Percentiles rank a stretch among this genome's conserved stretches.
phyloP scores from a whole-genome alignment of 1,140 invertebrate species.

The Drosophila grimshawi region DNA sequence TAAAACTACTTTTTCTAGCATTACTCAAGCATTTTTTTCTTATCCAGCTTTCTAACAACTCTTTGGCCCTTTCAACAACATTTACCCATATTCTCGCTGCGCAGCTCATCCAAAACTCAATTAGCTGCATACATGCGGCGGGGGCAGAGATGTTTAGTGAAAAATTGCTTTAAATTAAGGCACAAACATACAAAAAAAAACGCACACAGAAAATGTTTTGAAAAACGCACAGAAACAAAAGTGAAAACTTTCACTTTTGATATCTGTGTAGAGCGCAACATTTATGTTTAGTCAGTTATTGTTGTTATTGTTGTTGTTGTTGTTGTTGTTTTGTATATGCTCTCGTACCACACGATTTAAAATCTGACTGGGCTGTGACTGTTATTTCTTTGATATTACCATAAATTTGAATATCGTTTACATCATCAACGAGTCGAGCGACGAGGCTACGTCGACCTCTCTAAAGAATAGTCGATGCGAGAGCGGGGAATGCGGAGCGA shows the following conservation, averaged over 20 bases:
- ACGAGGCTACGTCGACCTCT: slow-evolving; percentile 17
- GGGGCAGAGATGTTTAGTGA: slow-evolving; percentile 38
- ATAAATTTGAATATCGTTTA: slow-evolving; percentile 72
- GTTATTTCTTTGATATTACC: slow-evolving; percentile 59
- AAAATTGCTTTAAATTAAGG: slow-evolving; percentile 54
- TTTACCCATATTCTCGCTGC: not conserved
- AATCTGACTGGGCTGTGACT: slow-evolving; percentile 47
- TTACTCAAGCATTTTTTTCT: too few species aligned
- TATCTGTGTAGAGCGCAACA: slow-evolving; percentile 54
- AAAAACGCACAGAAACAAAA: slow-evolving; percentile 60
- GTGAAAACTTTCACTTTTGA: slow-evolving; percentile 71
- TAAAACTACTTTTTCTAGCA: too few species aligned
- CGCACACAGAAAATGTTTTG: slow-evolving; percentile 12
- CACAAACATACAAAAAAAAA: slow-evolving; percentile 17
- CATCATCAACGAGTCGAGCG: slow-evolving; percentile 49
- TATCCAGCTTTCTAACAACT: not conserved
- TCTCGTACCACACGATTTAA: slow-evolving; percentile 42
- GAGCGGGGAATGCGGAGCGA: not conserved
- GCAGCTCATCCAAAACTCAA: slow-evolving; percentile 4
- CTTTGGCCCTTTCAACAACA: not conserved
- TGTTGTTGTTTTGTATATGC: slow-evolving; percentile 9
- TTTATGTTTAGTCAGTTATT: slow-evolving; percentile 55
- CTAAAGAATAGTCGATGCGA: slow-evolving; percentile 50
- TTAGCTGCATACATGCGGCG: slow-evolving; percentile 1
- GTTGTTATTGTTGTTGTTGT: not conserved